Evolutionary conservation across 2,888 invertebrate genomes (phyloP), one percentile per base, ranked within the genome.

Genomic region (Aplocera efformata): DNA sequence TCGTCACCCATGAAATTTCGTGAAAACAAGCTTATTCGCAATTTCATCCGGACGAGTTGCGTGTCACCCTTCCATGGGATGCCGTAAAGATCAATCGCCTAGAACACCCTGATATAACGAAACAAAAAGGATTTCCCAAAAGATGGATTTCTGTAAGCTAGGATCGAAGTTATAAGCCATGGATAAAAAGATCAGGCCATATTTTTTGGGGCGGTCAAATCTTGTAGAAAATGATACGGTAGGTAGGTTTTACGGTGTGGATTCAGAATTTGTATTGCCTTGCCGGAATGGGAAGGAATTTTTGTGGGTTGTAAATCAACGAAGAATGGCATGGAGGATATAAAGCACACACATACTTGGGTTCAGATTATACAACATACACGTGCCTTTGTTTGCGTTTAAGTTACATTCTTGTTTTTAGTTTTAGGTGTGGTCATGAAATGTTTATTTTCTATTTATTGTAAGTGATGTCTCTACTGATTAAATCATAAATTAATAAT

Each of bases 81-180:
- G 57, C 60, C 58, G 64, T 72, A 70, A 74, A 74, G 59, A 55
- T 50, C 62, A 66, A 55, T 67, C 63, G 54, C 26, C 60, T 56
- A 62, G 67, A 62, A 67, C 48, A 45, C 45, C 41, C 59, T 50
- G 69, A 70, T 72, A 69, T 54, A 60, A 47, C 53, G 49, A 60
- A 61, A 63, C 58, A 67, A 63, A 58, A 48, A 49, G 48, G 52
- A 48, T 58, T 51, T 47, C 44, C 34, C 36, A 34, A 38, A 48
- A 51, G 49, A 54, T 49, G 41, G 42, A 54, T 46, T 48, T 30
- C 28, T 42, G 40, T 47, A 41, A 51, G 43, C 49, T 35, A 34
- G 43, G 51, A 51, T 49, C 34, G 47, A 48, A 48, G 34, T 42
- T 42, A 43, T 51, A 49, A 54, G 47, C 47, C 43, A 20, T 29